Conservation (phyloP, 2,888 invertebrate species). For the Pharmacophagus antenor region DNA sequence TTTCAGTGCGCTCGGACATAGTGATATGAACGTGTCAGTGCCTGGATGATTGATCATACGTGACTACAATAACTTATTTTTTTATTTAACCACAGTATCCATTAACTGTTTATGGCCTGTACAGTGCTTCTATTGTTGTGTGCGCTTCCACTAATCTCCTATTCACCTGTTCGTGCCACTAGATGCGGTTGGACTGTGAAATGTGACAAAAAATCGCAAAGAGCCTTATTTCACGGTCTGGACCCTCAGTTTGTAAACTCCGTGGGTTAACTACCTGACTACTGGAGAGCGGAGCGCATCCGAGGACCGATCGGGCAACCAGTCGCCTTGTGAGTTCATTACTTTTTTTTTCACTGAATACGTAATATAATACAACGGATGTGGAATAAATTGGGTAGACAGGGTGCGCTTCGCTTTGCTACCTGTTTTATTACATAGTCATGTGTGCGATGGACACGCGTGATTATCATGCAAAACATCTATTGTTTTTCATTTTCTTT, state of each 20-base stretch:
- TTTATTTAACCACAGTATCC: slow-evolving; percentile 44
- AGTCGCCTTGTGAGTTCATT: slow-evolving; percentile 70
- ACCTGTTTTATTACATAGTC: slow-evolving; percentile 71
- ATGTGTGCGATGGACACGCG: slow-evolving; percentile 51
- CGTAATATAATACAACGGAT: slow-evolving; percentile 78
- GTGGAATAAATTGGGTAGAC: slow-evolving; percentile 78
- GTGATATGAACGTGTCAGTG: slow-evolving; percentile 43
- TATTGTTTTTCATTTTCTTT: slow-evolving; percentile 50
- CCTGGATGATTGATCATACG: slow-evolving; percentile 43
- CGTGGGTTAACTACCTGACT: slow-evolving; percentile 74
- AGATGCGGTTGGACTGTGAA: slow-evolving; percentile 72
- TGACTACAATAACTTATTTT: slow-evolving; percentile 44
- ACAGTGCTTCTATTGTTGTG: slow-evolving; percentile 73
- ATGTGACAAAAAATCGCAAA: slow-evolving; percentile 80
- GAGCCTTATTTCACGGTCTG: slow-evolving; percentile 57
- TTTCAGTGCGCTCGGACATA: slow-evolving; percentile 63
- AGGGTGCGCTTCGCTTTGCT: slow-evolving; percentile 72
- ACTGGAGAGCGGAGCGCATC: slow-evolving; percentile 62
- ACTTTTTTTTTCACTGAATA: slow-evolving; percentile 53
- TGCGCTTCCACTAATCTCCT: slow-evolving; percentile 70
- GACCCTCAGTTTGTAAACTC: slow-evolving; percentile 71
- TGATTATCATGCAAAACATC: slow-evolving; percentile 36
- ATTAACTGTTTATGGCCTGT: slow-evolving; percentile 74
- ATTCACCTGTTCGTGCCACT: slow-evolving; percentile 71
- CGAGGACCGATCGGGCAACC: slow-evolving; percentile 64